Base-by-base conservation (phyloP, 2,113 vertebrate species). In the Guaruba guarouba region DNA sequence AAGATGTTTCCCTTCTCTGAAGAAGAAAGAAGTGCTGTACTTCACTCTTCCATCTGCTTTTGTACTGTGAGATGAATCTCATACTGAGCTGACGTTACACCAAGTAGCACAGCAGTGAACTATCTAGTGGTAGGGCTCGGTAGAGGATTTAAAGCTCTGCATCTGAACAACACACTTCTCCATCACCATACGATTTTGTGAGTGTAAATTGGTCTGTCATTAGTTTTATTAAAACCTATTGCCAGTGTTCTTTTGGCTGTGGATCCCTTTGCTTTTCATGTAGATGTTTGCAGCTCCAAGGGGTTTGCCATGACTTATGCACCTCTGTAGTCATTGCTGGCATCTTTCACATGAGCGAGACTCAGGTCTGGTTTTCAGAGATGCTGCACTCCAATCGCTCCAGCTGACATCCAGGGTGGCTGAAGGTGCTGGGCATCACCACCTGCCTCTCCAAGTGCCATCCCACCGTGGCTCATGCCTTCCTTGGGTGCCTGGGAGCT, bases 1-100 rank as follows among this genome's bases (percentile, higher is more conserved):
- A 90, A 92, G 15, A 17, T 0, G 1, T 63, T 69, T 71, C 37
- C 46, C 12, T 33, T 90, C 48, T 91, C 70, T 87, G 83, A 86
- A 78, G 51, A 86, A 82, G 67, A 88, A 51, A n/a, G 39, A 79
- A 89, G n/a, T 41, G 10, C 84, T 89, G 16, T 64, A 19, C 92
- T 92, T 93, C 74, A 69, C 13, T 87, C 35, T 69, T 85, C 59
- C 75, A 54, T 96, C 88, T 95, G 91, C 89, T 92, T 96, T 96
- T 91, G 28, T 51, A 29, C 49, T 86, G 25, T 1, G 6, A 79
- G 19, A 52, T 48, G 69, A 75, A 52, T 54, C 70, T 89, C 73
- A 54, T 49, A 70, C 57, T 31, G 35, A 76, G 66, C 52, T 69
- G 74, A 71, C 2, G 4, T 82, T 74, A 28, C 41, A 54, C 41